Evolutionary conservation across 1,140 invertebrate species (phyloP).

Genomic region (Temnothorax curvispinosus): DNA sequence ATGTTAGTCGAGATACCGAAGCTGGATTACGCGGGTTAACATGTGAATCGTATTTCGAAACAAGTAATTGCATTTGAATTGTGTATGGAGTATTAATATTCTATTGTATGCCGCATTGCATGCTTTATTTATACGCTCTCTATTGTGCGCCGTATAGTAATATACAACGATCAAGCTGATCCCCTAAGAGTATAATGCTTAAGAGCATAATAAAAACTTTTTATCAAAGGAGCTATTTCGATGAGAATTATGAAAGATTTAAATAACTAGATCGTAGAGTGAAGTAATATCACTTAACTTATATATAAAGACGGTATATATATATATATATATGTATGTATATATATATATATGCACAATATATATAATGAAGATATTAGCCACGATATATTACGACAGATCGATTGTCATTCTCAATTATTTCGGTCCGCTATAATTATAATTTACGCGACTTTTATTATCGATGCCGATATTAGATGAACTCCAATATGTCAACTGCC

Average conservation of each 20-base stretch:
- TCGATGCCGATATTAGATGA: conserved; percentile 17
- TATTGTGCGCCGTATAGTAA: neutral
- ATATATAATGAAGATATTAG: neutral
- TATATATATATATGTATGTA: too few species aligned
- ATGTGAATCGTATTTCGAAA: neutral
- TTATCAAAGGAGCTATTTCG: neutral
- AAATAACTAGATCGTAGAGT: neutral
- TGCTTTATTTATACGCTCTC: neutral
- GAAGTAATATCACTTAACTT: neutral
- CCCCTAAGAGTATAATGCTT: neutral
- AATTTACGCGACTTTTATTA: conserved; percentile 41
- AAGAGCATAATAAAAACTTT: neutral
- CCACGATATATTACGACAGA: neutral
- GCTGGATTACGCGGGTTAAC: neutral
- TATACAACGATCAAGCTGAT: neutral
- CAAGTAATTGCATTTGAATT: conserved; percentile 17
- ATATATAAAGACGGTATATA: neutral
- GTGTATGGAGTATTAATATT: conserved; percentile 16
- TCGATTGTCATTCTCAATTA: conserved; percentile 26
- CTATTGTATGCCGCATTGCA: conserved; percentile 2
- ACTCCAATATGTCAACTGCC: conserved; percentile 24
- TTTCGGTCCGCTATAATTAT: neutral
- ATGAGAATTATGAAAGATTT: neutral
- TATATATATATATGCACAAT: too few species aligned
- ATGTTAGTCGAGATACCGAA: neutral